phyloP scores from a whole-genome alignment of 2,888 invertebrate genomes.

The Zelleria hepariella region DNA sequence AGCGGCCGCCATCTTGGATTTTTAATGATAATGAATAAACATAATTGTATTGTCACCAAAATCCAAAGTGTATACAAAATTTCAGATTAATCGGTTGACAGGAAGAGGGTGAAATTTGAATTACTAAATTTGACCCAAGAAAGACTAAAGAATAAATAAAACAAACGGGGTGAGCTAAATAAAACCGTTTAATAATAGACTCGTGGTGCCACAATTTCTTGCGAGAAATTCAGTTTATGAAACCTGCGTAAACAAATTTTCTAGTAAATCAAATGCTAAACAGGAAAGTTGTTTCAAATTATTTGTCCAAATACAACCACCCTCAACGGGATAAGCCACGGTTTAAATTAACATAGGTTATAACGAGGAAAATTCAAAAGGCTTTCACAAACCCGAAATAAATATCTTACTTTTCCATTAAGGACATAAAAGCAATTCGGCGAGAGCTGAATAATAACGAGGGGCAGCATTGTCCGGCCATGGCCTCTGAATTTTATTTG shows the following conservation, averaged over 20 bases:
- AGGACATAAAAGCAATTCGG: slow-evolving; percentile 67
- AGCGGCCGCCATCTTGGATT: too few species aligned
- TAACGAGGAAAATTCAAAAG: slow-evolving; percentile 49
- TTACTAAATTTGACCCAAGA: too few species aligned
- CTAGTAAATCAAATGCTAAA: not conserved
- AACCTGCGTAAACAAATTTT: not conserved
- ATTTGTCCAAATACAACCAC: slow-evolving; percentile 28
- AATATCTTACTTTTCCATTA: slow-evolving; percentile 34
- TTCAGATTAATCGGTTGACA: too few species aligned
- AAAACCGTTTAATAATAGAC: too few species aligned
- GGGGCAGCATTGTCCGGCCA: slow-evolving; percentile 62
- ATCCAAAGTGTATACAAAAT: too few species aligned
- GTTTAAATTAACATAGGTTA: slow-evolving; percentile 27
- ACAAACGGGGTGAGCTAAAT: too few species aligned
- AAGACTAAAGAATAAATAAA: too few species aligned
- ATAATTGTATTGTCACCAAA: too few species aligned
- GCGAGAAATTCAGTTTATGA: not conserved
- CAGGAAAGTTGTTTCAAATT: not conserved
- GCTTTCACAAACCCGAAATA: slow-evolving; percentile 57
- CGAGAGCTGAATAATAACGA: slow-evolving; percentile 69
- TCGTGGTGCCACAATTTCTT: not conserved
- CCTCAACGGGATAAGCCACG: slow-evolving; percentile 25
- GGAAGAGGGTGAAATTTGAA: too few species aligned
- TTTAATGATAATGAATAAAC: too few species aligned
- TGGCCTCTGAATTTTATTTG: slow-evolving; percentile 63